phyloP scores from a whole-genome alignment of 1,140 invertebrate species.

The Leptinotarsa lineolata region DNA sequence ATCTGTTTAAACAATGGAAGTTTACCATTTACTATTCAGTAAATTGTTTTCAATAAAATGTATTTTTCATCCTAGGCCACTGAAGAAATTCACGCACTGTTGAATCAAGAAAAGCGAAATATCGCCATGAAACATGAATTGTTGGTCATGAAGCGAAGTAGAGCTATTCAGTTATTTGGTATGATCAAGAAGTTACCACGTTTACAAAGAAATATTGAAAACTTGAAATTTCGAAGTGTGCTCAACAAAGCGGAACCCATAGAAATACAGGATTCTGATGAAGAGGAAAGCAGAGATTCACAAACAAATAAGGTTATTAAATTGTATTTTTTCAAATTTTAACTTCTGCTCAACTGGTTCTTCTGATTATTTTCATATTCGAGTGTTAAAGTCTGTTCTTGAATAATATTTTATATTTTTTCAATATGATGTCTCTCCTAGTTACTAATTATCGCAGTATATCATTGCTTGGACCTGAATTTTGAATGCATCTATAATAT shows the following conservation, averaged over 20 bases:
- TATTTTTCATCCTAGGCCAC: background rate
- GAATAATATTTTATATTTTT: too few species aligned
- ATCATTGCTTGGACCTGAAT: too few species aligned
- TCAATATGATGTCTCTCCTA: too few species aligned
- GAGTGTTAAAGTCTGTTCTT: too few species aligned
- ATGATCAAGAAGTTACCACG: constrained; percentile 11
- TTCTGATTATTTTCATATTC: too few species aligned
- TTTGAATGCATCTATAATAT: too few species aligned
- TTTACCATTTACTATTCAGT: too few species aligned
- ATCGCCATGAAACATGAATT: constrained; percentile 4
- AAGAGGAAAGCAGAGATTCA: background rate
- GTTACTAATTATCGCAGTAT: too few species aligned
- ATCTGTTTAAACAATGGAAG: too few species aligned
- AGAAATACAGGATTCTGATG: constrained; percentile 26
- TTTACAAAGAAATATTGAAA: constrained; percentile 21
- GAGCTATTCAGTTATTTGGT: constrained; percentile 1
- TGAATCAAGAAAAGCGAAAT: constrained; percentile 2
- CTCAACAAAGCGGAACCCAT: constrained; percentile 14
- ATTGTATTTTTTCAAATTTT: too few species aligned
- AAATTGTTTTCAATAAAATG: background rate
- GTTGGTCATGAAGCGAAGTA: constrained; percentile 15
- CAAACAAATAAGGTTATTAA: background rate
- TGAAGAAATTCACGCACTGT: constrained; percentile 8
- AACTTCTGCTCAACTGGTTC: too few species aligned
- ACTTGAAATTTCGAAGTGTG: constrained; percentile 16